These are phyloP conservation scores for Drosophila serrata DNA, from an alignment of 1,140 invertebrate species.

Conservation along the genomic window DNA sequence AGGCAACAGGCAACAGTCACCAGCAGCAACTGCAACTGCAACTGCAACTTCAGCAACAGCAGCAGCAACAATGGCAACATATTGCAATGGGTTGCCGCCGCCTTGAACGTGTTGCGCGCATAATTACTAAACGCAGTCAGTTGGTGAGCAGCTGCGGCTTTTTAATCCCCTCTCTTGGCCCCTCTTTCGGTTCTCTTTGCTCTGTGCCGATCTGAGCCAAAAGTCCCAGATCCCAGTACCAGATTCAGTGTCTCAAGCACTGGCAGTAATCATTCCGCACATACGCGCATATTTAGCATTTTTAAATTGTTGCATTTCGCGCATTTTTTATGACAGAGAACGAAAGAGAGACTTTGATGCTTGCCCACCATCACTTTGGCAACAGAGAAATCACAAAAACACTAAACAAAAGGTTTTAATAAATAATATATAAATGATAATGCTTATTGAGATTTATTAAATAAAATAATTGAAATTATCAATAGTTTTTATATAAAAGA, in stretches of 20 bases:
- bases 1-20: slow-evolving; percentile 27
- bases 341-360: slow-evolving; percentile 42
- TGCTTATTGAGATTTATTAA: not conserved
- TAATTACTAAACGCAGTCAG: slow-evolving; percentile 68
- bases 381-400: slow-evolving; percentile 14
- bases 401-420: not conserved
- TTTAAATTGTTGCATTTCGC: slow-evolving; percentile 80
- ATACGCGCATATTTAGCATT: slow-evolving; percentile 83
- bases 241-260: slow-evolving; percentile 24
- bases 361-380: slow-evolving; percentile 27
- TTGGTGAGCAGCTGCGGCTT: slow-evolving; percentile 49
- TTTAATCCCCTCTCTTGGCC: slow-evolving; percentile 16
- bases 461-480: not conserved
- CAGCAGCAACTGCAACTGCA: slow-evolving; percentile 50
- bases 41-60: slow-evolving; percentile 12
- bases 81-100: slow-evolving; percentile 61
- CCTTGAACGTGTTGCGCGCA: slow-evolving; percentile 79
- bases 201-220: slow-evolving; percentile 36
- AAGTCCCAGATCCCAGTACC: slow-evolving; percentile 34
- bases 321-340: slow-evolving; percentile 75
- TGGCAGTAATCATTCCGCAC: slow-evolving; percentile 72
- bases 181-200: slow-evolving; percentile 35
- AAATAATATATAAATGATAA: too few relatives aligned
- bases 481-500: not conserved
- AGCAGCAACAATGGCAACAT: slow-evolving; percentile 56